phyloP scores from a whole-genome alignment of 2,113 vertebrate species.

The Oplegnathus fasciatus region DNA sequence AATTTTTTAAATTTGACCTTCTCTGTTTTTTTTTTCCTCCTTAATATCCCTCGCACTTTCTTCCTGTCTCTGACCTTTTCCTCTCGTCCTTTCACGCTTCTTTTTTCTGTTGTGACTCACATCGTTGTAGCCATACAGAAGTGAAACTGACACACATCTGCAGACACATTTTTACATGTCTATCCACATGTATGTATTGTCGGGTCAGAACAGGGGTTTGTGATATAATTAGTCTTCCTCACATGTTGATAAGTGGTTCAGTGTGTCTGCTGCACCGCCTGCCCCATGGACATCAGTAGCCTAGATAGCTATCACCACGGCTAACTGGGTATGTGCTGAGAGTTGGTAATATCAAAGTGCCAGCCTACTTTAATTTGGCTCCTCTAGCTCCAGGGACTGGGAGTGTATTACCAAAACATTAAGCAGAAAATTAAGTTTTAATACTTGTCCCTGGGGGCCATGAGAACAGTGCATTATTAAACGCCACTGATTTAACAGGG shows the following conservation, averaged over 20 bases:
- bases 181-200: background rate
- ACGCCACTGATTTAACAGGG: background rate
- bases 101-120: background rate
- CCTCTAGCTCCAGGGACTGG: constrained; percentile 43
- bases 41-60: background rate
- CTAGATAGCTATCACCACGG: constrained; percentile 10
- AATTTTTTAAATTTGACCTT: constrained; percentile 13
- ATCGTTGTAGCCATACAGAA: background rate
- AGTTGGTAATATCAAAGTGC: constrained; percentile 41
- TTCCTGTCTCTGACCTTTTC: background rate
- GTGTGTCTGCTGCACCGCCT: constrained; percentile 22
- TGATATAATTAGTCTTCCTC: constrained; percentile 17
- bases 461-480: constrained; percentile 59
- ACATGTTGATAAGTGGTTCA: constrained; percentile 28
- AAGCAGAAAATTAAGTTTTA: constrained; percentile 70
- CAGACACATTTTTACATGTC: background rate
- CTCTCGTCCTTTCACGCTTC: background rate
- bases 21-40: background rate
- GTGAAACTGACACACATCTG: background rate
- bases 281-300: constrained; percentile 39
- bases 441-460: constrained; percentile 28
- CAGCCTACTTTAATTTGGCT: constrained; percentile 56
- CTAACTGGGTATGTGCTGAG: constrained; percentile 21
- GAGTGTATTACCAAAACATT: constrained; percentile 70
- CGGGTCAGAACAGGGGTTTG: background rate